Evolutionary conservation across 2,797 vertebrate genomes (phyloP).

Genomic region (Danio aesculapii): DNA sequence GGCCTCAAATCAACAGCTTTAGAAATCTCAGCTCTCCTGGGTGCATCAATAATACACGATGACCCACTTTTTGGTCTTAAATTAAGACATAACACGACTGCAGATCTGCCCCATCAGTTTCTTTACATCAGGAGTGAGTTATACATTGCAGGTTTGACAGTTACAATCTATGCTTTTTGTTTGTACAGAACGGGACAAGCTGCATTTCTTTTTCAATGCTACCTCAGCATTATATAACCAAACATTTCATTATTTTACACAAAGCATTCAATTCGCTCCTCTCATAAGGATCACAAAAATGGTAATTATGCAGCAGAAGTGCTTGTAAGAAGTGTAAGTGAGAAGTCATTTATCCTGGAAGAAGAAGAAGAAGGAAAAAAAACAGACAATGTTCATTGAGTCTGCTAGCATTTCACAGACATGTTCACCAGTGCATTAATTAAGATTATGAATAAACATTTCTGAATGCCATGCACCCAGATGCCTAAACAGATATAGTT

Average conservation of each 20-base stretch:
- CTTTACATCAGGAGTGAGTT: slow-evolving; percentile 9
- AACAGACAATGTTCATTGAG: not conserved
- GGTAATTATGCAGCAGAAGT: not conserved
- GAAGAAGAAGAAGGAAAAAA: not conserved
- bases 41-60: slow-evolving; percentile 50
- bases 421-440: slow-evolving; percentile 2
- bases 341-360: not conserved
- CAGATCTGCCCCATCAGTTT: not conserved
- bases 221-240: slow-evolving; percentile 2
- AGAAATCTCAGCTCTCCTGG: slow-evolving; percentile 40
- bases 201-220: slow-evolving; percentile 7
- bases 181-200: not conserved
- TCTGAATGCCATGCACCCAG: slow-evolving; percentile 9
- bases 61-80: slow-evolving; percentile 59
- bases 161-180: not conserved
- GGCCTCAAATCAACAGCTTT: slow-evolving; percentile 40
- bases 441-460: slow-evolving; percentile 22
- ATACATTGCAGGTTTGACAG: not conserved
- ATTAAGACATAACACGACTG: slow-evolving; percentile 41
- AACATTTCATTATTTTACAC: not conserved
- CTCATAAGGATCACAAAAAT: not conserved
- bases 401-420: not conserved
- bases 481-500: slow-evolving; percentile 39
- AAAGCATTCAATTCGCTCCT: not conserved
- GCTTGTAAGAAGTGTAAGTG: slow-evolving; percentile 5